phyloP scores from a whole-genome alignment of 2,888 invertebrate species.

The Dichetophora obliterata region DNA sequence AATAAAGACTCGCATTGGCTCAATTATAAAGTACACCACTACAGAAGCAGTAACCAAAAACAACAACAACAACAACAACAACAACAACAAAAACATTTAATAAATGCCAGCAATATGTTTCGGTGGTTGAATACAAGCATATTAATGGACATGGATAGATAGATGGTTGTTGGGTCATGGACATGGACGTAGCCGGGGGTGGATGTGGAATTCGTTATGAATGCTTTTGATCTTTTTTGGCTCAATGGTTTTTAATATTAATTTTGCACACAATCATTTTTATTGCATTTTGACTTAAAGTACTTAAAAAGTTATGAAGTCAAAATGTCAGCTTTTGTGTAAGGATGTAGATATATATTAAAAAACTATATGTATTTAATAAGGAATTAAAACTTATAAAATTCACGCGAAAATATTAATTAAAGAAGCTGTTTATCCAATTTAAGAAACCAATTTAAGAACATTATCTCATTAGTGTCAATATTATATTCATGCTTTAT shows the following conservation, averaged over 20 bases:
- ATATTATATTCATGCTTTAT: too few species aligned
- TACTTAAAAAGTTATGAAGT: conserved; percentile 37
- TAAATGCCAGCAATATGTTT: conserved; percentile 60
- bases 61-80: conserved; percentile 57
- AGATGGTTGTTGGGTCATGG: conserved; percentile 38
- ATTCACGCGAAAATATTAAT: too few species aligned
- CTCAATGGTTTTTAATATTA: conserved; percentile 67
- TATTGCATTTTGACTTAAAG: conserved; percentile 47
- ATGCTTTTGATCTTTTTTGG: conserved; percentile 69
- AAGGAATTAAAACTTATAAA: too few species aligned
- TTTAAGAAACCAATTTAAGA: too few species aligned
- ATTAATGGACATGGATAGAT: conserved; percentile 24
- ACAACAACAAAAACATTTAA: conserved; percentile 63
- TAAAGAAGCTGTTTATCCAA: too few species aligned
- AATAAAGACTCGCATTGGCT: conserved; percentile 37
- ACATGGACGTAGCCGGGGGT: conserved; percentile 30
- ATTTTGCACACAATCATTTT: conserved; percentile 51
- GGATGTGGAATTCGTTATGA: conserved; percentile 45
- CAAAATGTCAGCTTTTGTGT: not conserved
- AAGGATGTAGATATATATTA: not conserved
- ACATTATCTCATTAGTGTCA: too few species aligned
- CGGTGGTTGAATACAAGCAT: conserved; percentile 48
- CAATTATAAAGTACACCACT: conserved; percentile 41
- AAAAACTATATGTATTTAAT: not conserved
- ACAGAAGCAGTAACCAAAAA: conserved; percentile 57